These are phyloP conservation scores for Ischnus inquisitorius DNA, from an alignment of 2,888 invertebrate species.

Conservation along the genomic window DNA sequence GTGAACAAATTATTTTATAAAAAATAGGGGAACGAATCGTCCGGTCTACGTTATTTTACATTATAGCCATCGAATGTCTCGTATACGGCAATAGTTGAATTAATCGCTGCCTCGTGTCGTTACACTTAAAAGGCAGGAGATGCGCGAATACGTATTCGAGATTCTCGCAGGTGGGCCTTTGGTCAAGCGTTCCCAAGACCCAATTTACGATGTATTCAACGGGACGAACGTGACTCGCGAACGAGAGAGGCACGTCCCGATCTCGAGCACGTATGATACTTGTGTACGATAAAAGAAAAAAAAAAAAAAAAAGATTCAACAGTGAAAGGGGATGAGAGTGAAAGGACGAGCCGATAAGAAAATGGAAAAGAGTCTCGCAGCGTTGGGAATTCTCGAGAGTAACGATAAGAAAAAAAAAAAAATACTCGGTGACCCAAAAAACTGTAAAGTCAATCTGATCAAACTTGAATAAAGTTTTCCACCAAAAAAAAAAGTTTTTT, in stretches of 20 bases:
- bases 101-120: conserved; percentile 17
- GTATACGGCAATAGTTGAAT: conserved; percentile 15
- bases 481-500: too few relatives aligned
- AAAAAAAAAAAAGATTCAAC: conserved; percentile 5
- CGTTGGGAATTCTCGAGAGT: not conserved
- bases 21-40: too few relatives aligned
- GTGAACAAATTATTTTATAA: too few relatives aligned
- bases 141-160: conserved; percentile 25
- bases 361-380: not conserved
- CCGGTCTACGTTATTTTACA: too few relatives aligned
- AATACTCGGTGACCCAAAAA: not conserved
- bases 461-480: too few relatives aligned
- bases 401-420: not conserved
- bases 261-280: not conserved
- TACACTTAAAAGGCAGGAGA: conserved; percentile 26
- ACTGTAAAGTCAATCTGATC: not conserved
- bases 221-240: conserved; percentile 18
- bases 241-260: conserved; percentile 19
- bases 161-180: conserved; percentile 6
- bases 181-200: conserved; percentile 19
- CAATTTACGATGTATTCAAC: conserved; percentile 47
- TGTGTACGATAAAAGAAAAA: conserved; percentile 1
- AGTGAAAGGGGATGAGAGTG: conserved; percentile 20
- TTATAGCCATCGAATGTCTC: not conserved
- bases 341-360: conserved; percentile 20